Evolutionary conservation across 1,140 invertebrate genomes (phyloP).

Genomic region (Drosophila sechellia): DNA sequence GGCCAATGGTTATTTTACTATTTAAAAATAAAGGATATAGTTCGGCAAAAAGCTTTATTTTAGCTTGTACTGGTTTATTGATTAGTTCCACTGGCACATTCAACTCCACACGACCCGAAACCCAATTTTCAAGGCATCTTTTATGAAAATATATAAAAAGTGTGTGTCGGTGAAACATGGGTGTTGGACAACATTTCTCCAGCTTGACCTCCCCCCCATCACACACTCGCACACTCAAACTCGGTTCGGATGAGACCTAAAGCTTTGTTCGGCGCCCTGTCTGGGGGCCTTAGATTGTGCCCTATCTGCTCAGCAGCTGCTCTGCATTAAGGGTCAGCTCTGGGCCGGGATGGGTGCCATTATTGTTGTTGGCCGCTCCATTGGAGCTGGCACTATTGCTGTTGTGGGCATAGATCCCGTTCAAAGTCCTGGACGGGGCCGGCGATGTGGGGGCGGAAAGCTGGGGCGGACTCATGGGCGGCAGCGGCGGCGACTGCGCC

Average conservation of each 20-base stretch:
- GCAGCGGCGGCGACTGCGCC: slow-evolving; percentile 68
- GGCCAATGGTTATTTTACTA: too few relatives aligned
- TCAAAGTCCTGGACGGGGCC: slow-evolving; percentile 68
- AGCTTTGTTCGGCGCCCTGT: slow-evolving; percentile 49
- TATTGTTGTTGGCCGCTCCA: slow-evolving; percentile 29
- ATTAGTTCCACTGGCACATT: too few relatives aligned
- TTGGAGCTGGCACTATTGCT: slow-evolving; percentile 14
- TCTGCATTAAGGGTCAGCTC: slow-evolving; percentile 79
- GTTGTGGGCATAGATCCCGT: slow-evolving; percentile 56
- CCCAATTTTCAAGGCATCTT: too few relatives aligned
- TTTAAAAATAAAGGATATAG: too few relatives aligned
- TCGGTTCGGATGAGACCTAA: slow-evolving; percentile 50
- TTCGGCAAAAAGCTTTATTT: too few relatives aligned
- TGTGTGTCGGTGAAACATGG: background rate
- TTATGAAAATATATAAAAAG: background rate
- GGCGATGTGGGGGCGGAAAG: slow-evolving; percentile 77
- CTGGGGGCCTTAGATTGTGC: slow-evolving; percentile 70
- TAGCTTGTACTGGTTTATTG: too few relatives aligned
- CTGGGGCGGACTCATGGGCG: slow-evolving; percentile 55
- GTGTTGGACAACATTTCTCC: background rate
- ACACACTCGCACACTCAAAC: slow-evolving; percentile 17
- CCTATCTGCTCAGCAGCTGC: slow-evolving; percentile 79
- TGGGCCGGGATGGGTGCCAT: slow-evolving; percentile 31
- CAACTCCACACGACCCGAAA: too few relatives aligned
- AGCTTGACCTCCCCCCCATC: background rate